Evolutionary conservation across 1,140 invertebrate genomes (phyloP), one percentile per base, ranked within the genome.

Genomic region (Propsilocerus akamusi): DNA sequence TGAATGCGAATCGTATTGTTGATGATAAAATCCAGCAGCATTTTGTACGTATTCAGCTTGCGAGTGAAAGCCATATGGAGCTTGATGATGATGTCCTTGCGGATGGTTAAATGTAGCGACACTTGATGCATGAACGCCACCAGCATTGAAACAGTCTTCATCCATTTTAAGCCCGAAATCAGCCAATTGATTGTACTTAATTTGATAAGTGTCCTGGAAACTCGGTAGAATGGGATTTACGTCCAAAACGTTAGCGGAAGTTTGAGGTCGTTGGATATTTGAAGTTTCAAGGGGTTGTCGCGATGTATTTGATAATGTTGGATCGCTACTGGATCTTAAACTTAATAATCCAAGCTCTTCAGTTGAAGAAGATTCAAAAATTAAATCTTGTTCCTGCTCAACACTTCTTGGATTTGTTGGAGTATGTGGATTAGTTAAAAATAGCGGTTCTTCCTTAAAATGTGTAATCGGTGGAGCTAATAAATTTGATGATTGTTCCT

Each of bases 161-260:
- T 84, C 81, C 81, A 83, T 83, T 63, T 83, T 84, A 55, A 82
- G 73, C 2, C 76, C 75, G 51, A 77, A 69, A 47, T 53, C 49
- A 53, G 71, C 67, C 47, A 71, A 64, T 56, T 72, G 72, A 53
- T 66, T 65, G 56, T 80, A 79, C 48, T 78, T 74, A 28, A 81
- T 73, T 26, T 81, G 84, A 63, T 87, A 87, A 24, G 83, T 88
- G 66, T 88, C 86, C 69, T 86, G 81, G 67, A 87, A 89, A 68
- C 83, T 86, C 47, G 84, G 84, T 52, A 88, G 65, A 26, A 83
- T 78, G 37, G 80, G 77, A 50, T 72, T 73, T 57, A 69, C 52
- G 53, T 32, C 56, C 53, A 52, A 64, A 52, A 62, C 58, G 14
- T 55, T 49, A 26, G 61, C 59, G 24, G 59, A 58, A 24, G 51